Evolutionary conservation across 1,140 invertebrate species (phyloP).

Genomic region (Aphelenchoides besseyi): DNA sequence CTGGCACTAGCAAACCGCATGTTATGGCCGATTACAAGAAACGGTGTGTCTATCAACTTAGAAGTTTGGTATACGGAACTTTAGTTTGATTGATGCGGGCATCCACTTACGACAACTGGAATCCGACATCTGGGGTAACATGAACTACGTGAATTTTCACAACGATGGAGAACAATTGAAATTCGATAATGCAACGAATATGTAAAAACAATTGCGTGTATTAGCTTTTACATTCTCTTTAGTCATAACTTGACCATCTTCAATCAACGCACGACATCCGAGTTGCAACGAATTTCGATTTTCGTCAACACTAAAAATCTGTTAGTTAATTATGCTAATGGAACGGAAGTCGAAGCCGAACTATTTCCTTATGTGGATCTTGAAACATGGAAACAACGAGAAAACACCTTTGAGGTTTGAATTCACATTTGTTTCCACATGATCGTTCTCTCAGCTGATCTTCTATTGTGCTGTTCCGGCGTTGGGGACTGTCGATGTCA

Average conservation of each 20-base stretch:
- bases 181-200: constrained; percentile 12
- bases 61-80: constrained; percentile 13
- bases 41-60: constrained; percentile 4
- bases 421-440: constrained; percentile 12
- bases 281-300: constrained; percentile 15
- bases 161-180: constrained; percentile 11
- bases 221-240: not conserved
- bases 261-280: constrained; percentile 14
- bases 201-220: not conserved
- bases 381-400: not conserved
- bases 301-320: constrained; percentile 10
- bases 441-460: constrained; percentile 6
- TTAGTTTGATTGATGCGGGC: constrained; percentile 25
- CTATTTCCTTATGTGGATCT: constrained; percentile 11
- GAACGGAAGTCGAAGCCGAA: not conserved
- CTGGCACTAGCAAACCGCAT: constrained; percentile 68
- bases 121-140: constrained; percentile 1
- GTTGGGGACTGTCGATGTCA: not conserved
- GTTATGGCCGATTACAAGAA: constrained; percentile 39
- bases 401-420: constrained; percentile 14
- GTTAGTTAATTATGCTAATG: not conserved
- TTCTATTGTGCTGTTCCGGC: constrained; percentile 9
- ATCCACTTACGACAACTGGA: constrained; percentile 21
- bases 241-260: constrained; percentile 17
- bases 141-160: constrained; percentile 4